Conservation (phyloP, 2,888 invertebrate genomes). For the Physocephala rufipes region DNA sequence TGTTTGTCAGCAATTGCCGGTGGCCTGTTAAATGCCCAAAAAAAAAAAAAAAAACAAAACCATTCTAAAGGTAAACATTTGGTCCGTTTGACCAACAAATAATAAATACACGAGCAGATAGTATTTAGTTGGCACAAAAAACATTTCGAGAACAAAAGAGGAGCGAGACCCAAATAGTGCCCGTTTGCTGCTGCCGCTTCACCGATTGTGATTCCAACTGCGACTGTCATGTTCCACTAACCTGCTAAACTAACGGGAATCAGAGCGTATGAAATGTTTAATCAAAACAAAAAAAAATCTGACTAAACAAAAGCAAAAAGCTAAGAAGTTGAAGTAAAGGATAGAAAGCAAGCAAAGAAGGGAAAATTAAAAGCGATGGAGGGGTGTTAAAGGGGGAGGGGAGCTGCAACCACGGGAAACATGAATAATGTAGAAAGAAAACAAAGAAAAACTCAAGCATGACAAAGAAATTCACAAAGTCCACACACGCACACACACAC, state of each 20-base stretch:
- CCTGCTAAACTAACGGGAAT: slow-evolving; percentile 61
- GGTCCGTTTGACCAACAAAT: slow-evolving; percentile 8
- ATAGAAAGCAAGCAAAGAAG: neutral
- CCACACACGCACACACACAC: no score
- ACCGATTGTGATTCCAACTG: no score
- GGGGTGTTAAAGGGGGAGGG: neutral
- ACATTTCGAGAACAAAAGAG: slow-evolving; percentile 26
- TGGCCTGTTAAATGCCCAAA: slow-evolving; percentile 19
- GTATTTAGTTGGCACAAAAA: slow-evolving; percentile 5
- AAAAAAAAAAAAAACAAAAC: slow-evolving; percentile 24
- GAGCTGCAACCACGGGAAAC: slow-evolving; percentile 18
- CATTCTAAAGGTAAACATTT: no score
- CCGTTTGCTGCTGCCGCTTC: slow-evolving; percentile 46
- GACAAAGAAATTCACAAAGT: slow-evolving; percentile 35
- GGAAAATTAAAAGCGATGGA: neutral
- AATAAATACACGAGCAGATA: neutral
- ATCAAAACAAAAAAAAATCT: slow-evolving; percentile 42
- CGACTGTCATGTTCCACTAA: slow-evolving; percentile 64
- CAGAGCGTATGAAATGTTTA: slow-evolving; percentile 37
- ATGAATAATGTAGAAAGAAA: slow-evolving; percentile 12
- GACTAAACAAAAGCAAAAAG: slow-evolving; percentile 9
- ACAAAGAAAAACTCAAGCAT: slow-evolving; percentile 27
- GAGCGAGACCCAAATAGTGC: slow-evolving; percentile 33
- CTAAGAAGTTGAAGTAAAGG: neutral
- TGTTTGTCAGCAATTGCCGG: neutral